Percentiles rank a stretch among this genome's conserved stretches.
phyloP scores from a whole-genome alignment of 2,113 vertebrate species.

The Austrofundulus limnaeus region DNA sequence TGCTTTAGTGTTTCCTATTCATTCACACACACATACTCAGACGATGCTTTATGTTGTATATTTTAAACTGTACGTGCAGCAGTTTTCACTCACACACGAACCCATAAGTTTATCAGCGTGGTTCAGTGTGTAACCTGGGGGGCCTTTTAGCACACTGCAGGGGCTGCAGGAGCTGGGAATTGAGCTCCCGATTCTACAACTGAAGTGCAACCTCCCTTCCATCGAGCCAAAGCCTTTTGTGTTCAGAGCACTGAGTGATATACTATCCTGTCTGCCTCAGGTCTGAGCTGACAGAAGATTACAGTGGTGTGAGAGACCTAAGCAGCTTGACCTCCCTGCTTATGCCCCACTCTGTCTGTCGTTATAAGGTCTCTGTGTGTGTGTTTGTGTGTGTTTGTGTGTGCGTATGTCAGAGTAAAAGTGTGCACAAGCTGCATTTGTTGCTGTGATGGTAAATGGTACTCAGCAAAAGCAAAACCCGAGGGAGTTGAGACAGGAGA shows the following conservation, averaged over 20 bases:
- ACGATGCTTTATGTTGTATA: too few species aligned
- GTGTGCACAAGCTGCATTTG: conserved; percentile 23
- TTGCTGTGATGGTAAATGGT: conserved; percentile 31
- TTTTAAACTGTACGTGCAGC: too few species aligned
- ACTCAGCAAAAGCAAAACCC: conserved; percentile 18
- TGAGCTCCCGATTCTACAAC: too few species aligned
- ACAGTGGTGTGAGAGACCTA: conserved; percentile 37
- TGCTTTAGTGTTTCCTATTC: too few species aligned
- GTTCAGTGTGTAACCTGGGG: too few species aligned
- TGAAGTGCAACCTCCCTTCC: neutral
- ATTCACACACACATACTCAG: too few species aligned
- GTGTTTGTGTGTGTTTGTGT: neutral
- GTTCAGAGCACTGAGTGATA: conserved; percentile 8
- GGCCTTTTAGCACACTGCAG: too few species aligned
- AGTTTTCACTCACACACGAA: too few species aligned
- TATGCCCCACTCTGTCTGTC: conserved; percentile 17
- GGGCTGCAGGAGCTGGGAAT: too few species aligned
- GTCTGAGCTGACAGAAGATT: conserved; percentile 33
- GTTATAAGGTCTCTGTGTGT: conserved; percentile 11
- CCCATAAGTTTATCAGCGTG: too few species aligned
- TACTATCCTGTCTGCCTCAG: conserved; percentile 11
- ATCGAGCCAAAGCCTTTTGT: neutral
- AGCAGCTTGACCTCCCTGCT: conserved; percentile 46
- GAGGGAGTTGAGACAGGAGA: conserved; percentile 36
- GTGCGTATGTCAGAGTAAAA: conserved; percentile 19